Conservation (phyloP, 2,888 invertebrate genomes). For the Cremastobaeus sp. region DNA sequence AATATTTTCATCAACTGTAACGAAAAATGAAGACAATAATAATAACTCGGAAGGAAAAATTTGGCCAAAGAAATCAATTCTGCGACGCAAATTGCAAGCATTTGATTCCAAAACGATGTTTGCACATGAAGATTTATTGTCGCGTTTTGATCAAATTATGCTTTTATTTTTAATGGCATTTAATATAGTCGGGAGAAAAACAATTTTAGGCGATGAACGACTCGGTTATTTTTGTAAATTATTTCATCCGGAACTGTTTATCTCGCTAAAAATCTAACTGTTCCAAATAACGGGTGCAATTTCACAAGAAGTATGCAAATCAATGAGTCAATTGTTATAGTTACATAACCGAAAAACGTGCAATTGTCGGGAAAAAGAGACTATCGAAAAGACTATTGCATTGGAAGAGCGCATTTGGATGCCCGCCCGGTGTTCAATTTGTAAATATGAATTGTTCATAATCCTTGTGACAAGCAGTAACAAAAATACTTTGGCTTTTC, state of each 20-base stretch:
- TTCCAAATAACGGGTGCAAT: constrained; percentile 7
- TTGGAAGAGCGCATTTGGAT: constrained; percentile 47
- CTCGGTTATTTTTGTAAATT: constrained; percentile 29
- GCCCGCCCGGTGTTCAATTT: constrained; percentile 44
- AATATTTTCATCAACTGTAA: too few relatives aligned
- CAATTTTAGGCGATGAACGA: constrained; percentile 25
- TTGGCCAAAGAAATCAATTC: constrained; percentile 18
- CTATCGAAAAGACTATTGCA: constrained; percentile 44
- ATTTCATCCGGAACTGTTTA: constrained; percentile 7
- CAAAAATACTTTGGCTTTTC: constrained; percentile 52
- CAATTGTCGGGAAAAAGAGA: constrained; percentile 21
- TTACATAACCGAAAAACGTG: constrained; percentile 12
- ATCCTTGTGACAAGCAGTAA: constrained; percentile 43
- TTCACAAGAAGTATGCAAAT: constrained; percentile 20
- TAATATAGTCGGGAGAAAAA: constrained; percentile 36
- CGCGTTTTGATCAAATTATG: constrained; percentile 30
- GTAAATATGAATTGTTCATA: constrained; percentile 51
- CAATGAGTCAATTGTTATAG: constrained; percentile 46
- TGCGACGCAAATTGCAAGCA: not conserved
- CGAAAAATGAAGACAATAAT: too few relatives aligned
- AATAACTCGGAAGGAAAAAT: too few relatives aligned
- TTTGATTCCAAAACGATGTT: constrained; percentile 23
- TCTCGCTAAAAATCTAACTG: constrained; percentile 8
- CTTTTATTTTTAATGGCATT: constrained; percentile 48
- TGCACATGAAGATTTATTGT: constrained; percentile 34